These are phyloP conservation scores for Catagonus wagneri DNA, from an alignment of 2,113 vertebrate genomes.

Conservation along the genomic window DNA sequence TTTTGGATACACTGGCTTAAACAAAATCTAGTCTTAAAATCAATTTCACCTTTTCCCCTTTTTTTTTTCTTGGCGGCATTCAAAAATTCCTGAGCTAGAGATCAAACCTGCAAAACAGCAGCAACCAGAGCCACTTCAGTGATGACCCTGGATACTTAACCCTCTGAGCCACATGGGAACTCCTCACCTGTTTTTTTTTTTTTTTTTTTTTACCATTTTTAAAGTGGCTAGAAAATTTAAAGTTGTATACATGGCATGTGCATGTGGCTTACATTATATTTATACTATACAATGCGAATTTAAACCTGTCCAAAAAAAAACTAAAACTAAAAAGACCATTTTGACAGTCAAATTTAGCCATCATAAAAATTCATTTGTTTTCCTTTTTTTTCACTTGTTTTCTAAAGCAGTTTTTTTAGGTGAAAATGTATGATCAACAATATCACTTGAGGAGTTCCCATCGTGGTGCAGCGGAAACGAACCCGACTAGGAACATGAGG, in stretches of 20 bases:
- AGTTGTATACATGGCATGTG: not conserved
- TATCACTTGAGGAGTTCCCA: no score
- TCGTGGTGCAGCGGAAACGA: no score
- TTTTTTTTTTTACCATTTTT: not conserved
- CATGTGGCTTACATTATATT: not conserved
- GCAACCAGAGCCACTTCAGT: no score
- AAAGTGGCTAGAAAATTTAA: not conserved
- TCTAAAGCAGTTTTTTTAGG: not conserved
- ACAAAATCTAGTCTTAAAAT: not conserved
- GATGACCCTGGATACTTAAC: no score
- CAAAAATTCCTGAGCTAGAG: no score
- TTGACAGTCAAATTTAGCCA: not conserved
- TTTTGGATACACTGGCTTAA: not conserved
- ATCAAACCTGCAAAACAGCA: no score
- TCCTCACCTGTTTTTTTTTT: not conserved
- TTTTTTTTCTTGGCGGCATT: not conserved
- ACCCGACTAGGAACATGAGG: no score
- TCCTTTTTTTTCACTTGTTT: not conserved
- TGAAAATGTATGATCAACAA: not conserved
- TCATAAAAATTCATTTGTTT: not conserved
- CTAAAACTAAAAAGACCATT: not conserved
- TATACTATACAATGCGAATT: fast-evolving
- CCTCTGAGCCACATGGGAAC: no score
- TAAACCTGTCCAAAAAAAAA: not conserved
- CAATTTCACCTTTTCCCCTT: not conserved